Evolutionary conservation across 2,888 invertebrate genomes (phyloP).

Genomic region (Thecocarcelia acutangulata): DNA sequence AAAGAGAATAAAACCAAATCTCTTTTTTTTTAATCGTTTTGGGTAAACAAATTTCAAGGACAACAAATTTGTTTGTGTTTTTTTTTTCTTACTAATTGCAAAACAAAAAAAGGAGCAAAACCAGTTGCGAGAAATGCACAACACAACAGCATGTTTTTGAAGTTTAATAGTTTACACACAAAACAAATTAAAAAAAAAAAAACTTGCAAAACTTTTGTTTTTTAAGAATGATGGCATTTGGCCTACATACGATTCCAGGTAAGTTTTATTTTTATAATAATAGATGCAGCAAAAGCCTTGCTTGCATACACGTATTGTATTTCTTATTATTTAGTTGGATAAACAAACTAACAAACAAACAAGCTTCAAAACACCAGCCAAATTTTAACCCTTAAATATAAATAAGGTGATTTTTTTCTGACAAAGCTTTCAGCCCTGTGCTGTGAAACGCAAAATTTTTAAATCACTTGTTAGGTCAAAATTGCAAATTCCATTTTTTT

Average conservation of each 20-base stretch:
- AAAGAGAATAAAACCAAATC: conserved; percentile 10
- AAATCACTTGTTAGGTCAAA: too few relatives aligned
- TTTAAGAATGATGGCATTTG: conserved; percentile 78
- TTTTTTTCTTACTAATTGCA: conserved; percentile 4
- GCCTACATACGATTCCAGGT: conserved; percentile 78
- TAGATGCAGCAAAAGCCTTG: conserved; percentile 21
- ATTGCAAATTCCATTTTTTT: too few relatives aligned
- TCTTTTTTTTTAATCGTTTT: conserved; percentile 30
- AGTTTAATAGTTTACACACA: too few relatives aligned
- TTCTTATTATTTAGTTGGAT: neutral
- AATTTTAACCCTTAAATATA: conserved; percentile 35
- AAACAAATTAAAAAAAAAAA: conserved; percentile 34
- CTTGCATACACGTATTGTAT: conserved; percentile 19
- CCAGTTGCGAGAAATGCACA: conserved; percentile 20
- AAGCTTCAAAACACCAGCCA: conserved; percentile 17
- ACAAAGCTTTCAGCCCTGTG: too few relatives aligned
- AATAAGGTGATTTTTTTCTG: conserved; percentile 4
- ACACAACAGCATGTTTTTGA: conserved; percentile 4
- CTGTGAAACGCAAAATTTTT: too few relatives aligned
- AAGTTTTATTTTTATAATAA: conserved; percentile 33
- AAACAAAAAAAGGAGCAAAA: conserved; percentile 8
- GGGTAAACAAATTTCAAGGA: conserved; percentile 69
- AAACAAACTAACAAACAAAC: conserved; percentile 31
- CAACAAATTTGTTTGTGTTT: conserved; percentile 57
- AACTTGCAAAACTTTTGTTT: conserved; percentile 17